Conservation (phyloP, 2,888 invertebrate genomes). For the Isotomurus palustris region DNA sequence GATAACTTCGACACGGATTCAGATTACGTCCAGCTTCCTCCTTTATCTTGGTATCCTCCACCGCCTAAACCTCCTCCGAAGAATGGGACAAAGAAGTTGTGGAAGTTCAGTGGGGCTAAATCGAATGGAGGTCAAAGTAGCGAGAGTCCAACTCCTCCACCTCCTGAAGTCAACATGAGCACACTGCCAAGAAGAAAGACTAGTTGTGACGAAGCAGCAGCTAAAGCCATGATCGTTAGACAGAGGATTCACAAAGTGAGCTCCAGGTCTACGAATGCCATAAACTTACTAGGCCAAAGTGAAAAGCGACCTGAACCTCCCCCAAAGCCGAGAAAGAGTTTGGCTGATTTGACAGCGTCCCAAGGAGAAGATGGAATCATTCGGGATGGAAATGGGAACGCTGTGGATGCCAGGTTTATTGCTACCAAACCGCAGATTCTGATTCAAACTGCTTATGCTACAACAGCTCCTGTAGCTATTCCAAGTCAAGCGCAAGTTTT, state of each 20-base stretch:
- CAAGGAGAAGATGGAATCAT: constrained; percentile 1
- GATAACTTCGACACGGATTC: constrained; percentile 82
- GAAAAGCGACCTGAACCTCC: constrained; percentile 40
- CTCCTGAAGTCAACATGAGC: constrained; percentile 32
- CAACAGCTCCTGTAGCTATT: constrained; percentile 57
- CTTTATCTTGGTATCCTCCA: constrained; percentile 37
- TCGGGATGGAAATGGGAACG: constrained; percentile 53
- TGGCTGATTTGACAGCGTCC: constrained; percentile 22
- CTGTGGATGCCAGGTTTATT: constrained; percentile 70
- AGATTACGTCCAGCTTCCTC: constrained; percentile 75
- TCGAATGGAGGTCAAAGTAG: constrained; percentile 18
- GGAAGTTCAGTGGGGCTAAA: constrained; percentile 42
- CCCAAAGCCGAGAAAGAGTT: constrained; percentile 41
- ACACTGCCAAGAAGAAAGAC: constrained; percentile 36
- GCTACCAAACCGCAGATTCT: constrained; percentile 71
- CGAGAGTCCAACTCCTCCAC: constrained; percentile 16
- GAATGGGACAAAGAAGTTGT: constrained; percentile 38
- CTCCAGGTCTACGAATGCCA: constrained; percentile 43
- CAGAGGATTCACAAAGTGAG: constrained; percentile 21
- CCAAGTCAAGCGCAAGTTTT: constrained; percentile 44
- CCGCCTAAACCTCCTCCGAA: constrained; percentile 28
- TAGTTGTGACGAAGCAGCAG: too few species aligned
- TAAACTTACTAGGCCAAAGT: constrained; percentile 33
- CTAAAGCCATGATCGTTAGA: constrained; percentile 2
- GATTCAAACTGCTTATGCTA: constrained; percentile 70